Base-by-base conservation (phyloP, 2,888 invertebrate genomes). In the Nebria salina region DNA sequence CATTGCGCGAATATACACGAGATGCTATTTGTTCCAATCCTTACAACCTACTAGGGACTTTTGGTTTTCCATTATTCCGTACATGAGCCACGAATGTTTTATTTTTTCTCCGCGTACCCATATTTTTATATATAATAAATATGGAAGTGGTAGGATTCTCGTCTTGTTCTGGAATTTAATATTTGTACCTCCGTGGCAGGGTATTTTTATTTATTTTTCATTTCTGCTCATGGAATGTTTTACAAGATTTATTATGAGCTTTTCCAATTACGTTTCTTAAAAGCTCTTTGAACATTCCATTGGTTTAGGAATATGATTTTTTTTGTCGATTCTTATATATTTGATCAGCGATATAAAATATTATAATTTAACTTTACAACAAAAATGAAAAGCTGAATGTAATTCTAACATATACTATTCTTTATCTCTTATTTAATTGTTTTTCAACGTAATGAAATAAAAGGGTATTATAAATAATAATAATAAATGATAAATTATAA, bases 91-190 rank as follows among this genome's bases (percentile, higher is more conserved):
- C 54, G 54, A 54, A 0, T 0, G 54, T 54, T 54, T 13, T 20
- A 20, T 54, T 13, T 54, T 11, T 11, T 8, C 54, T 8, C 54
- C 8, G 54, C 13, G 13, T 54, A 54, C 70, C 13, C 25, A 70
- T 25, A 70, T 70, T 25, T 68, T 68, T 68, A 68, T 68, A 25
- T 70, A 15, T 26, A 54, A 25, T 26, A 54, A 2, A 7, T 54
- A 8, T 11, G 11, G 54, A 2, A 8, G 11, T 11, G 4, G 54
- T 54, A 7, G 54, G 7, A 11, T 54, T 54, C 26, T 34, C 34
- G 26, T 70, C 70, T 70, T 70, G 70, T 70, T 70, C 15, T 13
- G 11, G 70, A 70, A 70, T 70, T 70, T 20, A 70, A 70, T 70
- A 70, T 70, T 54, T 54, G 54, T 54, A 54, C 54, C 54, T 54